Evolutionary conservation across 2,797 vertebrate species (phyloP).

Genomic region (Nyctibius grandis): DNA sequence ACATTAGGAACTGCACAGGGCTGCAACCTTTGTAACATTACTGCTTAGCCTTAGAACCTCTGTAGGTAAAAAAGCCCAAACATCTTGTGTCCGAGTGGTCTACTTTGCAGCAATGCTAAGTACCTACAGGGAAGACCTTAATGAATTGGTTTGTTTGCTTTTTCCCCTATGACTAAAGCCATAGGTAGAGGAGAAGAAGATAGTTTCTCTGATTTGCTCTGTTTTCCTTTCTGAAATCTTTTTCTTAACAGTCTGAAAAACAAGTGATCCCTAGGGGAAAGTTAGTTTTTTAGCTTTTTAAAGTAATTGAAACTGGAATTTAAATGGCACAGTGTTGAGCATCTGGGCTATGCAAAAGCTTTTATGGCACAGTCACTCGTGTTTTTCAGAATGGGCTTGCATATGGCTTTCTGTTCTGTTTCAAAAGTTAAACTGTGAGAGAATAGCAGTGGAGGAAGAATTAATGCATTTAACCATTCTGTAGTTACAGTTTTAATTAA

Average conservation of each 20-base stretch:
- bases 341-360: background rate
- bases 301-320: background rate
- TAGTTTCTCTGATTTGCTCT: background rate
- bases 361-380: background rate
- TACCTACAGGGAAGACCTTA: background rate
- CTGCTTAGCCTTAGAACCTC: too few relatives aligned
- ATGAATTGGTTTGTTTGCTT: background rate
- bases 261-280: background rate
- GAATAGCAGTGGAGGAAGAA: background rate
- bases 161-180: background rate
- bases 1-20: background rate
- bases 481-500: background rate
- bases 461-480: background rate
- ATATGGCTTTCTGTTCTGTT: background rate
- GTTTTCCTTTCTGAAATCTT: background rate
- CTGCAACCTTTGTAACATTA: background rate
- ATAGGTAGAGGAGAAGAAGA: background rate
- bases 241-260: background rate
- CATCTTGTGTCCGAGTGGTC: accelerated
- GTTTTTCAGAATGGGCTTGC: background rate
- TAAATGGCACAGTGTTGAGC: background rate
- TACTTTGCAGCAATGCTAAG: background rate
- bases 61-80: too few relatives aligned
- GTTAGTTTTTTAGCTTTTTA: background rate
- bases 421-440: background rate